Percentiles rank a stretch among this genome's conserved stretches.
Conservation (phyloP, 2,113 vertebrate species). For the Vanacampus margaritifer region DNA sequence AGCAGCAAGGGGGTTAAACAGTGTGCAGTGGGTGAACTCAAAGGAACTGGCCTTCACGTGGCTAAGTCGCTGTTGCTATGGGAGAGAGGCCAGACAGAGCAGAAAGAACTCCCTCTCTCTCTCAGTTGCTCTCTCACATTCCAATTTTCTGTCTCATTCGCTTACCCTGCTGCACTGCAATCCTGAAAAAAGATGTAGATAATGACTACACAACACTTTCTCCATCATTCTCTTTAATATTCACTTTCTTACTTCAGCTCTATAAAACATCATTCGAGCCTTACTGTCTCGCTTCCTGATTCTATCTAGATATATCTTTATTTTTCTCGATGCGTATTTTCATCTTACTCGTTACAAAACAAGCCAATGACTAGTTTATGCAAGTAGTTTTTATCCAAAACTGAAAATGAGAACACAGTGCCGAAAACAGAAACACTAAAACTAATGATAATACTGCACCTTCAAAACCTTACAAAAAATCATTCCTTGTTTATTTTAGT, state of each 20-base stretch:
- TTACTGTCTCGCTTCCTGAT: constrained; percentile 16
- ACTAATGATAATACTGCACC: no score
- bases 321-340: neutral
- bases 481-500: no score
- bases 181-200: constrained; percentile 44
- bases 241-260: constrained; percentile 26
- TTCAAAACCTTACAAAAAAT: no score
- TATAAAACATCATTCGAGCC: constrained; percentile 31
- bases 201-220: constrained; percentile 44
- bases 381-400: no score
- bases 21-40: constrained; percentile 65
- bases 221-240: constrained; percentile 12
- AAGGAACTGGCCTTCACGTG: constrained; percentile 69
- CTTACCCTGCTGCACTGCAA: constrained; percentile 22
- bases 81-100: constrained; percentile 72
- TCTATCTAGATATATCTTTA: constrained; percentile 4
- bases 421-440: no score
- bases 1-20: constrained; percentile 61
- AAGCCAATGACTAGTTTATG: constrained; percentile 39
- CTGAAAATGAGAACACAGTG: no score
- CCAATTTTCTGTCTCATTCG: constrained; percentile 33
- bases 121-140: constrained; percentile 37
- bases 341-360: constrained; percentile 26
- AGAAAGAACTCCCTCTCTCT: constrained; percentile 55
- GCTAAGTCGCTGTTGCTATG: constrained; percentile 76